Base-by-base conservation (phyloP, 2,888 invertebrate species). In the Diarsia mendica region DNA sequence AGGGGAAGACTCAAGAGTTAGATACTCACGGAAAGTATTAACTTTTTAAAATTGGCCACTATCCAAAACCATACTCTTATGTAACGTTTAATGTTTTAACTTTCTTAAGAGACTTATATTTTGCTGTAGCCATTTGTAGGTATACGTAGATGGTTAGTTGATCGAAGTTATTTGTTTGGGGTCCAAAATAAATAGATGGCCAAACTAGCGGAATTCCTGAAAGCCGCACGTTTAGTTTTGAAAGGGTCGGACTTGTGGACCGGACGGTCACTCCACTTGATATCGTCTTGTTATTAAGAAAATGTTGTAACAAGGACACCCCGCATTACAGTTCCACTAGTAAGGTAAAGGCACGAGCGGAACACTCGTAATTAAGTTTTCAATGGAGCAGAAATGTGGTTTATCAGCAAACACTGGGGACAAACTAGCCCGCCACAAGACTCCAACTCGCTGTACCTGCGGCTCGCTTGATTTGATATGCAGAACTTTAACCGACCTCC, bases 351-450 rank as follows among this genome's bases (percentile, higher is more conserved):
- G 82, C 82, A 77, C 76, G 77, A 77, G 86, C 66, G 72, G 72
- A 87, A 85, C 87, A 85, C 85, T 89, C 90, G 89, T 94, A 94
- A 94, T 94, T 94, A 93, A 93, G 92, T 94, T 95, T 94, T 91
- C 91, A 91, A 92, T 91, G 90, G 88, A 91, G 91, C 91, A 90
- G 91, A 93, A 94, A 93, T 92, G 92, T 90, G 93, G 93, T 92
- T 93, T 90, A 86, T 89, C 86, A 86, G 90, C 89, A 92, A 93
- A 93, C 91, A 93, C 86, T 79, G 85, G 79, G 71, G 69, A 75
- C 61, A 72, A 82, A 83, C 82, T 82, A 76, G 88, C 84, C 87
- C 82, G 85, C 85, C 85, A 74, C 79, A 78, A 86, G 85, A 85
- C 80, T 67, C 83, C 78, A 84, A 85, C 85, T 89, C 80, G 86